Evolutionary conservation across 1,140 invertebrate species (phyloP), one percentile per base, ranked within the genome.

Genomic region (Zaprionus nigranus): DNA sequence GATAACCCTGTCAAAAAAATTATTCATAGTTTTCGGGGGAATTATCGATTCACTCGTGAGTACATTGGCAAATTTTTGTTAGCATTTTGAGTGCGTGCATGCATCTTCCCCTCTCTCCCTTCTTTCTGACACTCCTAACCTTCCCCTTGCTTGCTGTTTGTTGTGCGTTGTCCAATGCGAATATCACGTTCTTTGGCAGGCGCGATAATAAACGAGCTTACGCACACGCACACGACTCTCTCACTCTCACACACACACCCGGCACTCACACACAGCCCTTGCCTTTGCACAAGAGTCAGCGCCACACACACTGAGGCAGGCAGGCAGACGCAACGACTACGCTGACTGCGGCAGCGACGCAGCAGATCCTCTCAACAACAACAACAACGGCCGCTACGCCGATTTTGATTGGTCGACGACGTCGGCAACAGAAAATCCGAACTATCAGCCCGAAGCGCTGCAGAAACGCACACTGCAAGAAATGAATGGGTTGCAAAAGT

Each of bases 341-440:
- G 68, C 56, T 56, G 40, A 5, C 74, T 63, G 66, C 66, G 56
- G 60, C 75, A 46, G 66, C 78, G 81, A 71, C 70, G 38, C 75
- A 62, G 22, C 65, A 85, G 82, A 84, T 84, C 82, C 82, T 84
- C 80, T 70, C 70, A 63, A 13, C 53, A 40, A 56, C 64, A 58
- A 43, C 60, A 65, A 26, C 40, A 53, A 15, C 67, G 46, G 26
- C 46, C 38, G 36, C 22, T 26, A 68, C 67, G 40, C 20, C 61
- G 69, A 30, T 82, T 82, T 74, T 90, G 85, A 90, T 90, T 90
- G 85, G 85, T 84, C 85, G 82, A 30, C 72, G 26, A n/a, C 54
- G 67, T 53, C 75, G 57, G 65, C 65, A 43, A 64, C 59, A 71
- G 68, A 71, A 65, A 71, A 87, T 46, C 73, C 84, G 74, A 86